These are phyloP conservation scores for Notothenia rossii DNA, from an alignment of 2,113 vertebrate species.

Conservation along the genomic window DNA sequence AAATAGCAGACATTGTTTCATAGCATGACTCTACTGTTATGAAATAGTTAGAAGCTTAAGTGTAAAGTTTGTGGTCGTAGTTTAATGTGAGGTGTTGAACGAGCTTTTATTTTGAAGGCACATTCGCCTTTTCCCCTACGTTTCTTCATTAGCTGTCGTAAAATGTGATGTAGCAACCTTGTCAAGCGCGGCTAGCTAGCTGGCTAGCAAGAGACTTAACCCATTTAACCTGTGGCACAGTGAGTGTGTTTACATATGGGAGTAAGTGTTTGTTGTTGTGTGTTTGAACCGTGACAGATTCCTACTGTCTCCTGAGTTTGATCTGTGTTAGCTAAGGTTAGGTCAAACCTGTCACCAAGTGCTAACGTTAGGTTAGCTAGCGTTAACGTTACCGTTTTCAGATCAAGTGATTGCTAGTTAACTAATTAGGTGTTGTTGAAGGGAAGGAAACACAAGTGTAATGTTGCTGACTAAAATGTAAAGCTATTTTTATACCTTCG, in stretches of 20 bases:
- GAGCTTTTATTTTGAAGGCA: conserved; percentile 48
- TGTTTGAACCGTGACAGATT: conserved; percentile 11
- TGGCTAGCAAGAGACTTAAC: conserved; percentile 52
- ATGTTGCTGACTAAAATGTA: neutral
- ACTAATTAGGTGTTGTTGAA: conserved; percentile 10
- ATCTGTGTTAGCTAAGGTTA: neutral
- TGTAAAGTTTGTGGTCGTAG: no score
- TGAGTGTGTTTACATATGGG: conserved; percentile 59
- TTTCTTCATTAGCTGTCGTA: neutral
- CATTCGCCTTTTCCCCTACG: neutral
- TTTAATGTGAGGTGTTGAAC: fast-evolving
- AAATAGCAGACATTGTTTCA: no score
- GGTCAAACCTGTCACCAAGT: conserved; percentile 8
- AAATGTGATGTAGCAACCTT: conserved; percentile 31
- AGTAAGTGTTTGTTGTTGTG: conserved; percentile 12
- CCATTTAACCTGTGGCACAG: conserved; percentile 63
- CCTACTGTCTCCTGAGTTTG: neutral
- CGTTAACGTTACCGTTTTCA: conserved; percentile 20
- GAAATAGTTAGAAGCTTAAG: no score
- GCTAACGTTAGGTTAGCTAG: conserved; percentile 46
- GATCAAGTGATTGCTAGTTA: conserved; percentile 40
- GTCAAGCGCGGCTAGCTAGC: conserved; percentile 58
- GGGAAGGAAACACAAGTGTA: neutral
- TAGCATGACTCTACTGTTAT: neutral
- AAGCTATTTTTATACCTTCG: neutral